Evolutionary conservation across 2,888 invertebrate genomes (phyloP), one percentile per base, ranked within the genome.

Genomic region (Agrochola lota): DNA sequence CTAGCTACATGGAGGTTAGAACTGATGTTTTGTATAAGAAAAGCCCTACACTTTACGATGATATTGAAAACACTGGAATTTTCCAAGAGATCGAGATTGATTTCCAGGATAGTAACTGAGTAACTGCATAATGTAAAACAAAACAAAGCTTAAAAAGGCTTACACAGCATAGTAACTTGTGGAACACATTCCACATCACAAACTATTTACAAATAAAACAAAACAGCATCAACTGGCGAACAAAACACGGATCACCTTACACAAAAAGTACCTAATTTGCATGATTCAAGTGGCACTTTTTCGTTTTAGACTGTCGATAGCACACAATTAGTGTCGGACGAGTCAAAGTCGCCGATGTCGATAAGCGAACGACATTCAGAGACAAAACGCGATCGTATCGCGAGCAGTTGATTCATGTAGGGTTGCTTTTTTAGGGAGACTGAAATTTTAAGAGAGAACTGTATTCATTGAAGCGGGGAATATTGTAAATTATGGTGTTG

Each of bases 351-450:
- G 91, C 91, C 87, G 88, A 91, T 94, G 93, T 94, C 95, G 94
- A 95, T 95, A 94, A 94, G 94, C 88, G 91, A 91, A 90, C 92
- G 94, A 95, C 95, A 95, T 92, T 90, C 88, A 91, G 87, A 94
- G 95, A 95, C 95, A 95, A 95, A 95, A 95, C 94, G 94, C 94
- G 95, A 95, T 95, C 86, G 84, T 95, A 96, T 96, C 96, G 89
- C 80, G 67, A 68, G 73, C 85, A 76, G 75, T 59, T 85, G 81
- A 87, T 84, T 83, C 85, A 87, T 88, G 82, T 84, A 90, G 91
- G 89, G 86, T 77, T 89, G 88, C 76, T 72, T 80, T 83, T 83
- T 88, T 80, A 78, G 71, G 78, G 64, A 49, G 20, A n/a, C 78
- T 40, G 69, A 72, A 77, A 60, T 71, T 35, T 64, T 66, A 26